These are phyloP conservation scores for Drosophila punjabiensis DNA, from an alignment of 1,140 invertebrate genomes.

Conservation along the genomic window DNA sequence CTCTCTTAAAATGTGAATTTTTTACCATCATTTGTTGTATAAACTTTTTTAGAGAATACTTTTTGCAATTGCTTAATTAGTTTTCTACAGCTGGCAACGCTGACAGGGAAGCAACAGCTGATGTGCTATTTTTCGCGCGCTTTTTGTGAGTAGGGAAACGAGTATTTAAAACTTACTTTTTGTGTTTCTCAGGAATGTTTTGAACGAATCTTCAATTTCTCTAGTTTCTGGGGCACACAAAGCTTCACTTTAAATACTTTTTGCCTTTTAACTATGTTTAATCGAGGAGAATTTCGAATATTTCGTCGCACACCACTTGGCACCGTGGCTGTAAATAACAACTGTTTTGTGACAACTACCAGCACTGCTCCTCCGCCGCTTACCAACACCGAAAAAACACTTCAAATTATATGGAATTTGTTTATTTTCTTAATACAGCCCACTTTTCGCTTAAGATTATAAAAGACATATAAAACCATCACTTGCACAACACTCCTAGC, in stretches of 20 bases:
- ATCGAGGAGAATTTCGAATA: background rate
- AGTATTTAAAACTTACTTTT: constrained; percentile 51
- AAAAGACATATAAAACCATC: constrained; percentile 40
- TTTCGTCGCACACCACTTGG: background rate
- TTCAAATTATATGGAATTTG: background rate
- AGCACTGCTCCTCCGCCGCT: constrained; percentile 1
- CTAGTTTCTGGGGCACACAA: background rate
- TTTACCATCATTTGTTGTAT: too few species aligned
- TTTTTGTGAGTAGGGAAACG: constrained; percentile 3
- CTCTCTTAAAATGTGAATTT: background rate
- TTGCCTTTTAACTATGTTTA: background rate
- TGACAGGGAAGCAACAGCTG: constrained; percentile 60
- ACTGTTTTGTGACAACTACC: constrained; percentile 3
- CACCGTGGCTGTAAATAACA: background rate
- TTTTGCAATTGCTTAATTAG: background rate
- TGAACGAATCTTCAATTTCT: background rate
- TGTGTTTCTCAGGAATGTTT: constrained; percentile 27
- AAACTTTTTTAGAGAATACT: background rate
- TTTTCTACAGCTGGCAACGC: constrained; percentile 37
- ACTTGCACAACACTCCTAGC: constrained; percentile 2
- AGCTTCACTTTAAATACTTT: background rate
- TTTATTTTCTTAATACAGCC: constrained; percentile 28
- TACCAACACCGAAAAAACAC: background rate
- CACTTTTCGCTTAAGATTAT: constrained; percentile 23
- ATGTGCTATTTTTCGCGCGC: constrained; percentile 39